Evolutionary conservation across 2,797 vertebrate species (phyloP).

Genomic region (Protosalanx chinensis): DNA sequence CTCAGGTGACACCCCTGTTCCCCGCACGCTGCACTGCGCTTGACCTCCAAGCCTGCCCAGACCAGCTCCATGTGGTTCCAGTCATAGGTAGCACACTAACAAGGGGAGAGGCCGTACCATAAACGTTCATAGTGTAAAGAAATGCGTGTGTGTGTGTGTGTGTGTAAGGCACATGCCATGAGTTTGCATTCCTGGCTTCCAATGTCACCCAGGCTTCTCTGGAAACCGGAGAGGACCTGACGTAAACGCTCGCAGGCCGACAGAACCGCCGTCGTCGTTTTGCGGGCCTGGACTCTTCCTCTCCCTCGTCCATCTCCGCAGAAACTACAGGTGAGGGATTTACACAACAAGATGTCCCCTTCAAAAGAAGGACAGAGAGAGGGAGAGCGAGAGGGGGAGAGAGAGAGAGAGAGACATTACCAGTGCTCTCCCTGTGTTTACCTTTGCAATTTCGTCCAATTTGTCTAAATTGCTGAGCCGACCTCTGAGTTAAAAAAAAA

Average conservation of each 20-base stretch:
- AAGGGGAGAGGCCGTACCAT: neutral
- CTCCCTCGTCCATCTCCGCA: conserved; percentile 55
- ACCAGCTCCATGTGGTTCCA: conserved; percentile 10
- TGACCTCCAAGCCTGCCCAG: conserved; percentile 25
- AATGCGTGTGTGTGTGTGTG: too few species aligned
- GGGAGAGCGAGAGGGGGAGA: conserved; percentile 50
- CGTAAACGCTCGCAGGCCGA: too few species aligned
- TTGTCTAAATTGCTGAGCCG: conserved; percentile 84
- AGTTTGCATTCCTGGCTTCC: neutral
- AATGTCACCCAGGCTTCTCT: neutral
- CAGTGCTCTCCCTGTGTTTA: conserved; percentile 77
- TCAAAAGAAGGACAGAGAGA: conserved; percentile 46
- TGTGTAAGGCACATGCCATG: neutral
- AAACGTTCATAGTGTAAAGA: neutral
- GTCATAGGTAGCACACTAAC: conserved; percentile 1
- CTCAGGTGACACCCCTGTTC: conserved; percentile 32
- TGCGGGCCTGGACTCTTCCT: conserved; percentile 40
- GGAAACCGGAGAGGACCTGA: too few species aligned
- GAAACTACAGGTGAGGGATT: conserved; percentile 65
- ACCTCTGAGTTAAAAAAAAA: conserved; percentile 72
- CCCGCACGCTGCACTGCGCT: conserved; percentile 15
- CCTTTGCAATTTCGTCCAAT: conserved; percentile 86
- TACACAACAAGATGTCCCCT: conserved; percentile 60
- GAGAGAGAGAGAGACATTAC: conserved; percentile 63
- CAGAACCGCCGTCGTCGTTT: conserved; percentile 29